These are phyloP conservation scores for Poecile montanus DNA, from an alignment of 2,797 vertebrate species.

Conservation along the genomic window DNA sequence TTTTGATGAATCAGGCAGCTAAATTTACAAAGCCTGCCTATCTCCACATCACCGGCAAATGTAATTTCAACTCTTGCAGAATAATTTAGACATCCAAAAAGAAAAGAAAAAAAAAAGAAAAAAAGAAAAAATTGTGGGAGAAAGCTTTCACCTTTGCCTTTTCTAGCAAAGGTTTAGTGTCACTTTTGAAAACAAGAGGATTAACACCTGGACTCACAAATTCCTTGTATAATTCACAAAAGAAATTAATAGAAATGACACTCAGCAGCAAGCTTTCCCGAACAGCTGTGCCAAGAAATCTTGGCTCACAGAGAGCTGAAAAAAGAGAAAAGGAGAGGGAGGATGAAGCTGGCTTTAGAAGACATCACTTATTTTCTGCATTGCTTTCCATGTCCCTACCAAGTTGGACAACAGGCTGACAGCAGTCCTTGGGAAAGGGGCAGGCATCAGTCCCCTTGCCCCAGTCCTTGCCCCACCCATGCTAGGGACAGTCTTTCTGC, in stretches of 20 bases:
- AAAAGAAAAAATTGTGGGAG: not conserved
- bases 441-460: not conserved
- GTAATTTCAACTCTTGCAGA: not conserved
- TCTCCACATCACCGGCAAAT: not conserved
- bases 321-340: not conserved
- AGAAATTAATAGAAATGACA: not conserved
- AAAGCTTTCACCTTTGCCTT: not conserved
- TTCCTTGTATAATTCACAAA: not conserved
- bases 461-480: not conserved
- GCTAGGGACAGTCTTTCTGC: not conserved
- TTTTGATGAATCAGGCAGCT: not conserved
- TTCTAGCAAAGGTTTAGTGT: not conserved
- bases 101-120: too few relatives aligned
- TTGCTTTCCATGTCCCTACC: not conserved
- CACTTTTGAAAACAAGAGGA: not conserved
- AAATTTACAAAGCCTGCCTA: not conserved
- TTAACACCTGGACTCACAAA: not conserved
- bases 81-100: not conserved
- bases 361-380: not conserved
- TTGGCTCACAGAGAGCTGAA: not conserved
- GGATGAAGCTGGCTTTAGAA: not conserved
- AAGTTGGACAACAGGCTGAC: not conserved
- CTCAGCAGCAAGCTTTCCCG: not conserved
- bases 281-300: not conserved
- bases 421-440: not conserved